Evolutionary conservation across 2,113 vertebrate genomes (phyloP).

Genomic region (Microtus montanus): DNA sequence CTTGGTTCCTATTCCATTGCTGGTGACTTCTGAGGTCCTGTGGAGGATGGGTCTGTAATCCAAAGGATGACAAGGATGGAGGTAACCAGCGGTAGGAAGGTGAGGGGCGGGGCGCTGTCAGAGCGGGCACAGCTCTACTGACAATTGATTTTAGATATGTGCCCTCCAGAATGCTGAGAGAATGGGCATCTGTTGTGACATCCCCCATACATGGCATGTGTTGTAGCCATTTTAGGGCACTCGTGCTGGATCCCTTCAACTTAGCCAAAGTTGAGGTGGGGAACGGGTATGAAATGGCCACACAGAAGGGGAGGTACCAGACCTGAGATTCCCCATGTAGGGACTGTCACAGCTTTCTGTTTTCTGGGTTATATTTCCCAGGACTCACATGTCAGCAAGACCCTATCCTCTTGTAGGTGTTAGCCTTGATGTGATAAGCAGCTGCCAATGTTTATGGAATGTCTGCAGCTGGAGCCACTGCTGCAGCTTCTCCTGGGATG

Average conservation of each 20-base stretch:
- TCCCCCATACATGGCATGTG: accelerated
- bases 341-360: background rate
- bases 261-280: too few species aligned
- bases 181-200: background rate
- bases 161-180: background rate
- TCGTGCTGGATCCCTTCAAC: accelerated
- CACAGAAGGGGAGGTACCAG: background rate
- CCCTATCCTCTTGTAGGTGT: accelerated
- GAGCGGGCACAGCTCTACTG: background rate
- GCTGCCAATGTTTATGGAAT: too few species aligned
- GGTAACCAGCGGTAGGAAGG: background rate
- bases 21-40: background rate
- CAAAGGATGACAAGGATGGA: accelerated
- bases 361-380: background rate
- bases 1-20: background rate
- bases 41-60: background rate
- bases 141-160: background rate
- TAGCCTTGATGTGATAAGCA: background rate
- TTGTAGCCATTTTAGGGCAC: too few species aligned
- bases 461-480: accelerated
- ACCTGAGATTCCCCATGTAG: background rate
- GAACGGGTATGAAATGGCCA: background rate
- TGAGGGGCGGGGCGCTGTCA: too few species aligned
- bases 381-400: background rate
- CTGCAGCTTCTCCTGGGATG: background rate